Evolutionary conservation across 2,888 invertebrate species (phyloP).

Genomic region (Cyrtodaria siliqua): DNA sequence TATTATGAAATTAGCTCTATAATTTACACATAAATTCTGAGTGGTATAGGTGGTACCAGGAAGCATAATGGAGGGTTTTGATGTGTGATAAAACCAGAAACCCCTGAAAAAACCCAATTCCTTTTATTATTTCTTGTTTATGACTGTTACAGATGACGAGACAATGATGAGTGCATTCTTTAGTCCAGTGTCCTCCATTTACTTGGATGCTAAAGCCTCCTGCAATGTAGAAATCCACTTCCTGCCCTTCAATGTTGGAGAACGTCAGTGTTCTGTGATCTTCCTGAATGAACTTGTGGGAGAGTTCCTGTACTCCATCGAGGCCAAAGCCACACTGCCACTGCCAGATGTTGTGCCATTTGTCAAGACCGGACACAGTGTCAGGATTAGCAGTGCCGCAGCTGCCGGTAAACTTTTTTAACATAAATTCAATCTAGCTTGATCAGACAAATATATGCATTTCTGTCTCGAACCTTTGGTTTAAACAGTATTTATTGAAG

Average conservation of each 20-base stretch:
- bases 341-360: constrained; percentile 81
- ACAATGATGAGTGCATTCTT: constrained; percentile 81
- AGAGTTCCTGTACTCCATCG: constrained; percentile 85
- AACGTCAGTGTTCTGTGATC: constrained; percentile 83
- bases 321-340: constrained; percentile 82
- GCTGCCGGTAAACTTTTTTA: constrained; percentile 84
- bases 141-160: constrained; percentile 66
- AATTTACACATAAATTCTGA: too few species aligned
- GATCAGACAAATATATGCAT: too few species aligned
- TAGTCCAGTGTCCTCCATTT: constrained; percentile 72
- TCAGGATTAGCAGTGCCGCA: constrained; percentile 83
- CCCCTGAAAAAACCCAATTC: too few species aligned
- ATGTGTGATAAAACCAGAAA: too few species aligned
- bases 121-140: too few species aligned
- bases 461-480: too few species aligned
- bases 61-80: too few species aligned
- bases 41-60: too few species aligned
- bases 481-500: too few species aligned
- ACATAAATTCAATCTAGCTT: too few species aligned
- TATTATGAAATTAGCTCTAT: too few species aligned
- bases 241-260: constrained; percentile 84
- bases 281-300: constrained; percentile 84
- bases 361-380: constrained; percentile 75
- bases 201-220: constrained; percentile 72
- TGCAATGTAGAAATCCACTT: constrained; percentile 82